phyloP scores from a whole-genome alignment of 2,113 vertebrate species.

The Seriola aureovittata region DNA sequence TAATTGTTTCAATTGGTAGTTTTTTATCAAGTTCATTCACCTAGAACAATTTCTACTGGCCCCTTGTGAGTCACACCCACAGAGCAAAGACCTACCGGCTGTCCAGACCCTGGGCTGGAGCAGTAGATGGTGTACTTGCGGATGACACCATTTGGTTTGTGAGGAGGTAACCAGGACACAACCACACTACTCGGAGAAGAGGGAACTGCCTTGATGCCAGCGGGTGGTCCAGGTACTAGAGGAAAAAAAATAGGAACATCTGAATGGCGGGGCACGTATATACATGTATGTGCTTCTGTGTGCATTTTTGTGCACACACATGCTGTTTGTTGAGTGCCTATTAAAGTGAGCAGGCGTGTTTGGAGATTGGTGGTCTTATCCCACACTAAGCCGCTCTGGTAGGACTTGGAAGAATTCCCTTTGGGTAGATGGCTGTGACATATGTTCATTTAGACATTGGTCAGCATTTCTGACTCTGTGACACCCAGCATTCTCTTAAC shows the following conservation, averaged over 20 bases:
- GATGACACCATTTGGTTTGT: conserved; percentile 98
- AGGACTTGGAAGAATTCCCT: conserved; percentile 73
- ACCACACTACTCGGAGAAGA: conserved; percentile 96
- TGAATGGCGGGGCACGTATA: conserved; percentile 15
- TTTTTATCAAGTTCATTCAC: conserved; percentile 24
- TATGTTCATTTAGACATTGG: conserved; percentile 80
- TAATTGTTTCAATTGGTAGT: conserved; percentile 43
- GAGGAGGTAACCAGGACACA: conserved; percentile 96
- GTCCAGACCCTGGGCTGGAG: conserved; percentile 95
- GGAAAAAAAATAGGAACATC: conserved; percentile 49
- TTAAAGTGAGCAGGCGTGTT: conserved; percentile 80
- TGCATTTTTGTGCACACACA: conserved; percentile 38
- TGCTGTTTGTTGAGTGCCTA: conserved; percentile 51
- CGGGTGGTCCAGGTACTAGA: conserved; percentile 92
- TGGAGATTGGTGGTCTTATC: conserved; percentile 79
- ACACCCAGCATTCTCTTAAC: conserved; percentile 69
- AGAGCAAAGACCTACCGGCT: conserved; percentile 89
- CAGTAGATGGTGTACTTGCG: conserved; percentile 99
- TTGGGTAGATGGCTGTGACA: conserved; percentile 71
- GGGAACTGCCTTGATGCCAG: conserved; percentile 97
- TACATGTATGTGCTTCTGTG: conserved; percentile 3
- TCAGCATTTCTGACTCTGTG: conserved; percentile 74
- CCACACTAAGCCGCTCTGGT: conserved; percentile 78
- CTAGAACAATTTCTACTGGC: conserved; percentile 17
- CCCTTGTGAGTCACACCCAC: conserved; percentile 24